These are phyloP conservation scores for Cephus rjabovi DNA, from an alignment of 2,888 invertebrate genomes.

Conservation along the genomic window DNA sequence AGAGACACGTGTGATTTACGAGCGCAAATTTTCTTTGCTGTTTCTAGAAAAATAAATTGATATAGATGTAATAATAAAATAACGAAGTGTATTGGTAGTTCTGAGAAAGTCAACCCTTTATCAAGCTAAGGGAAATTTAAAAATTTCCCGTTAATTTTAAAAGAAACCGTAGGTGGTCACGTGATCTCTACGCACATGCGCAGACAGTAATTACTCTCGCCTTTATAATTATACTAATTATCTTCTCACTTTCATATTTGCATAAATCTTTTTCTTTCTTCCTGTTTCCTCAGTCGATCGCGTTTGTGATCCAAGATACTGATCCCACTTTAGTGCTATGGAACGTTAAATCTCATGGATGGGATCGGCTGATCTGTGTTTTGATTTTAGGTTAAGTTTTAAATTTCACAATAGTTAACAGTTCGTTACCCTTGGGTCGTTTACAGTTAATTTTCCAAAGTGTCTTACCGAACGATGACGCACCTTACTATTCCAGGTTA, in stretches of 20 bases:
- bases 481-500: not conserved
- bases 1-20: not conserved
- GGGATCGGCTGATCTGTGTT: not conserved
- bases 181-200: not conserved
- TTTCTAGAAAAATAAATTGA: not conserved
- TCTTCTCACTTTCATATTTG: conserved; percentile 62
- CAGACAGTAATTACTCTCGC: conserved; percentile 47
- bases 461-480: conserved; percentile 16
- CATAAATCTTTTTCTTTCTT: conserved; percentile 27
- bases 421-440: not conserved
- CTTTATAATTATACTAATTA: conserved; percentile 36
- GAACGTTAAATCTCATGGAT: not conserved
- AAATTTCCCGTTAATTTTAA: not conserved
- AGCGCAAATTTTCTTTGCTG: not conserved
- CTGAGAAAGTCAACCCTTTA: not conserved
- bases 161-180: not conserved
- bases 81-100: not conserved
- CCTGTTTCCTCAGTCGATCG: not conserved
- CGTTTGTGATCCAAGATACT: not conserved
- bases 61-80: not conserved
- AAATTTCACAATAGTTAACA: not conserved
- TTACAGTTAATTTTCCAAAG: conserved; percentile 42
- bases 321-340: not conserved
- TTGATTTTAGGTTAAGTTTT: not conserved
- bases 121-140: not conserved